Conservation (phyloP, 2,888 invertebrate species). For the Ecliptopera silaceata region DNA sequence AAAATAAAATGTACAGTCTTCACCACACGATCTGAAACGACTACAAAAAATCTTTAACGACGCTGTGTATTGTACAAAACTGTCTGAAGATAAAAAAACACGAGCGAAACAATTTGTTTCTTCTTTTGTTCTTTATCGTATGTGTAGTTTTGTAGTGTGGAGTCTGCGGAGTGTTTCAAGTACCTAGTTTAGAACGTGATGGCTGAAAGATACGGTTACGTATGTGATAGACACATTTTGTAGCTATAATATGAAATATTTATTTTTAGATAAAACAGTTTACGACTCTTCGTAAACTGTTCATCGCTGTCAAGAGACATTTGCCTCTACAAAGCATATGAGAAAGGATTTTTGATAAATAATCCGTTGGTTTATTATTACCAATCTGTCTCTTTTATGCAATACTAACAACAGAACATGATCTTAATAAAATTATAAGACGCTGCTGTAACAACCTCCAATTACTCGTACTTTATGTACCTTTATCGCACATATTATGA, state of each 20-base stretch:
- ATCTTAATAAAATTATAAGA: too few species aligned
- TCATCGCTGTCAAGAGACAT: too few species aligned
- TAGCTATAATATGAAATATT: background rate
- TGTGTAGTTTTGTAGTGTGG: constrained; percentile 22
- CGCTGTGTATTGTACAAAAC: background rate
- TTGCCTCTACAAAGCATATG: too few species aligned
- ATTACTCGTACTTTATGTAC: too few species aligned
- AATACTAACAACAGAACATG: too few species aligned
- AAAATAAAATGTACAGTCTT: background rate
- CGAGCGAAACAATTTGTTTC: constrained; percentile 39
- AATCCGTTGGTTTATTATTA: too few species aligned
- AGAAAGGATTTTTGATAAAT: too few species aligned
- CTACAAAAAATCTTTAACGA: constrained; percentile 5
- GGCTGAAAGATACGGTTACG: background rate
- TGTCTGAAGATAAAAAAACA: constrained; percentile 26
- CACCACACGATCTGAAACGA: constrained; percentile 3
- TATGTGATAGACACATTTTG: background rate
- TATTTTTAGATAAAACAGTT: background rate
- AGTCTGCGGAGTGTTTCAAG: constrained; percentile 39
- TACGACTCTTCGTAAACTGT: too few species aligned
- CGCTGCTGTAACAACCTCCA: too few species aligned
- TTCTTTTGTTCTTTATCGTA: too few species aligned
- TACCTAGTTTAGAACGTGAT: constrained; percentile 41
- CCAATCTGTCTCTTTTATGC: too few species aligned
- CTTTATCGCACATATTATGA: too few species aligned